Evolutionary conservation across 30 jellyfish, hydroid and myxozoan genomes (phyloP).

Genomic region (Cassiopea andromeda): DNA sequence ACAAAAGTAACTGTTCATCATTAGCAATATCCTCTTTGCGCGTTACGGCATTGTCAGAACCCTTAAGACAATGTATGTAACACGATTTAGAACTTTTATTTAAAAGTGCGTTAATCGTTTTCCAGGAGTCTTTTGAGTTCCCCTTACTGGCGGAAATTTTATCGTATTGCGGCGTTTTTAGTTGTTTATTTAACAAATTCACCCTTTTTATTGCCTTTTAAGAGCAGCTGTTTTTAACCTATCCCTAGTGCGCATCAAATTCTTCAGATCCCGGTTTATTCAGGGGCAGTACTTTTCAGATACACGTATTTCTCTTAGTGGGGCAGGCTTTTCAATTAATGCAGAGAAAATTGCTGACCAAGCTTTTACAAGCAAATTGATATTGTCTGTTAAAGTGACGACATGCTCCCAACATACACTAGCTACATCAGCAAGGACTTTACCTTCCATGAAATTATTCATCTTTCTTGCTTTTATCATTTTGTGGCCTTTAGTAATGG

Average conservation of each 20-base stretch:
- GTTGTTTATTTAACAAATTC: not conserved
- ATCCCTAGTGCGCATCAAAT: constrained; percentile 49
- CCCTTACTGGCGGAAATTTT: too few relatives aligned
- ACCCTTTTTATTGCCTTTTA: constrained; percentile 16
- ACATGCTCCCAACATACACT: constrained; percentile 62
- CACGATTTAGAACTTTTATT: too few relatives aligned
- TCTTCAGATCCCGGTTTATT: constrained; percentile 32
- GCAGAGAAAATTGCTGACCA: constrained; percentile 29
- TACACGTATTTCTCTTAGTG: constrained; percentile 37
- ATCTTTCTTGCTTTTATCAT: constrained; percentile 34
- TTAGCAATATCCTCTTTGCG: not conserved
- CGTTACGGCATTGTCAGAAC: not conserved
- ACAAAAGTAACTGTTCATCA: not conserved
- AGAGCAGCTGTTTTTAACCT: constrained; percentile 37
- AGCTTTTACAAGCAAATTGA: constrained; percentile 17
- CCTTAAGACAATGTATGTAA: too few relatives aligned
- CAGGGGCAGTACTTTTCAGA: constrained; percentile 59
- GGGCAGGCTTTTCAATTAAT: constrained; percentile 48
- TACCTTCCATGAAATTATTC: constrained; percentile 32
- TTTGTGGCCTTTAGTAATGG: constrained; percentile 33
- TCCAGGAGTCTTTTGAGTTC: too few relatives aligned
- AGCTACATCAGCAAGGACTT: constrained; percentile 59
- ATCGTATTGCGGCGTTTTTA: too few relatives aligned
- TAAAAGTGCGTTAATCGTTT: too few relatives aligned
- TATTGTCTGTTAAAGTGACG: constrained; percentile 39